These are phyloP conservation scores for Cisticola juncidis DNA, from an alignment of 2,113 vertebrate species.

Conservation along the genomic window DNA sequence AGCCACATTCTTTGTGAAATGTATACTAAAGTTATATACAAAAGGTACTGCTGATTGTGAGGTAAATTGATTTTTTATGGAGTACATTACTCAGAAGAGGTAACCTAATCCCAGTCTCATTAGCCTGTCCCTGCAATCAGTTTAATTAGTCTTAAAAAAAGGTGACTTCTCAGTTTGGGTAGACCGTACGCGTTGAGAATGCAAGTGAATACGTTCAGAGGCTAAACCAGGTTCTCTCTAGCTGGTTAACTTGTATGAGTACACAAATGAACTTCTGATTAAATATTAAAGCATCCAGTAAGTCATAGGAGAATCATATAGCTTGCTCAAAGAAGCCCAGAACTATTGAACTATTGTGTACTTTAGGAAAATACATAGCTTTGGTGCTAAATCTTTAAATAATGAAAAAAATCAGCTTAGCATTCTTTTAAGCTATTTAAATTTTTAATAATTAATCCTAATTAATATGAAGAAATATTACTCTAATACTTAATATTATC, in stretches of 20 bases:
- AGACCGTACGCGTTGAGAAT: background rate
- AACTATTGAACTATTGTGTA: background rate
- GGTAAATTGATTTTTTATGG: constrained; percentile 14
- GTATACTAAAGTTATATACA: background rate
- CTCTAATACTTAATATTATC: background rate
- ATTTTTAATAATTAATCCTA: background rate
- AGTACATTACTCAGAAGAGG: background rate
- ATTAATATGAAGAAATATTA: background rate
- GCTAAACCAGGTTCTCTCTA: background rate
- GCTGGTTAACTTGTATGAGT: background rate
- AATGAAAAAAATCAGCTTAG: background rate
- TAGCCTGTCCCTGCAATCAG: background rate
- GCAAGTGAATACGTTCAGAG: background rate
- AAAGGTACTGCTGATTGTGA: background rate
- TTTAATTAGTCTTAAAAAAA: constrained; percentile 33
- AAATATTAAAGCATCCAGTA: background rate
- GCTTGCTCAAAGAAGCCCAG: background rate
- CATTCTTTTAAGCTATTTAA: background rate
- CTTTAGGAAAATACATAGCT: background rate
- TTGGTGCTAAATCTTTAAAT: background rate
- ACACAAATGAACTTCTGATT: background rate
- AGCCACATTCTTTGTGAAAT: background rate
- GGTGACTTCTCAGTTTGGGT: background rate
- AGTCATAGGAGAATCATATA: fast-evolving
- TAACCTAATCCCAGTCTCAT: constrained; percentile 27